Conservation (phyloP, 2,797 vertebrate genomes). For the Melanotaenia maccullochi region DNA sequence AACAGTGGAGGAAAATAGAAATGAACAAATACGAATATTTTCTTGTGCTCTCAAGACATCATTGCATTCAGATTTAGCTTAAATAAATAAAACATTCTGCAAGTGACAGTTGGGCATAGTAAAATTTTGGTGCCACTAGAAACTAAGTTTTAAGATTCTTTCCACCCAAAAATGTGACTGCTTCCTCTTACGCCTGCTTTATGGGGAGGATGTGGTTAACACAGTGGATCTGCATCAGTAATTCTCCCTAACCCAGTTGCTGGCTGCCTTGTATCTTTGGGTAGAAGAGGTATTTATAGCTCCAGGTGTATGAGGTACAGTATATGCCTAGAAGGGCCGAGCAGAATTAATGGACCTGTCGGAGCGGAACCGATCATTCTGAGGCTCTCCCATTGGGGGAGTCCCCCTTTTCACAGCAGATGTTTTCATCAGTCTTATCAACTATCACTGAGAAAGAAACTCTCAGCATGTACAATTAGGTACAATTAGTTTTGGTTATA, state of each 20-base stretch:
- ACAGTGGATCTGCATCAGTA: constrained; percentile 43
- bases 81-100: not conserved
- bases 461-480: not conserved
- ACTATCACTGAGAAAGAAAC: constrained; percentile 7
- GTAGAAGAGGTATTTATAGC: constrained; percentile 84
- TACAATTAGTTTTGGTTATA: not conserved
- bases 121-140: not conserved
- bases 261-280: constrained; percentile 69
- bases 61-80: not conserved
- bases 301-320: constrained; percentile 77
- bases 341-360: constrained; percentile 79
- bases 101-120: not conserved
- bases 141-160: constrained; percentile 29
- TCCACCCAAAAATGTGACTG: constrained; percentile 40
- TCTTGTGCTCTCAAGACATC: not conserved
- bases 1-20: not conserved
- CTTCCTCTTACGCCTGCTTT: constrained; percentile 7
- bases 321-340: constrained; percentile 62
- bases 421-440: constrained; percentile 34
- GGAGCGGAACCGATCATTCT: constrained; percentile 44
- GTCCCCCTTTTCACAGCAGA: constrained; percentile 66
- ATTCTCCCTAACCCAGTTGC: constrained; percentile 78
- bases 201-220: constrained; percentile 32
- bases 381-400: constrained; percentile 67
- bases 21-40: not conserved